Evolutionary conservation across 2,797 vertebrate species (phyloP), one percentile per base, ranked within the genome.

Genomic region (Halcyon leucocephala): DNA sequence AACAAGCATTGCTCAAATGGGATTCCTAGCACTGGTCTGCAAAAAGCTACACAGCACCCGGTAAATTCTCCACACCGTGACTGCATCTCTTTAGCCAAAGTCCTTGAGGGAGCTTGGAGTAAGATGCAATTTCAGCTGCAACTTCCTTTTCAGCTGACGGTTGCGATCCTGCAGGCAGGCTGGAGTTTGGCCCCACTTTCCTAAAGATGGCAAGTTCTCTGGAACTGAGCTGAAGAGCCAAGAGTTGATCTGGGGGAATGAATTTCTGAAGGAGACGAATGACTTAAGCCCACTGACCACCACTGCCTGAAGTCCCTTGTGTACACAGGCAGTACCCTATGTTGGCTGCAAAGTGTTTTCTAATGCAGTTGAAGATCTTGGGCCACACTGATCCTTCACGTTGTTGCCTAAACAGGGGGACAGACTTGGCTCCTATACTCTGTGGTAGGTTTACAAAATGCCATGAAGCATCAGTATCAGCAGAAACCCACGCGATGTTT

Each of bases 371-470:
- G 46, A 90, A 77, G 8, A n/a, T 33, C n/a, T 37, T 35, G 55
- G 61, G 51, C 51, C 58, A 74, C 0, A 1, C 21, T 55, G 58
- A 71, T 54, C 48, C 25, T 42, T 74, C 66, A 18, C 6, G 41
- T 42, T 67, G 64, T 24, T 90, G 70, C 69, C 52, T 85, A 80
- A 92, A 28, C 2, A 20, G 31, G 25, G 55, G 14, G 28, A 89
- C 5, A 66, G 73, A 94, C 71, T 88, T 87, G 90, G 71, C 74
- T 86, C 64, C 61, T 48, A 19, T 19, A 20, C 39, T 65, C 52
- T 9, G 33, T 76, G 44, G 65, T 51, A 85, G 33, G 90, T 26
- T 97, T 92, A 95, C 89, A 83, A 89, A 91, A 77, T 55, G 80
- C 77, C 87, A 61, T 10, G 49, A 87, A 85, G 73, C 51, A 70